Base-by-base conservation (phyloP, 2,797 vertebrate species). In the Argentina silus region DNA sequence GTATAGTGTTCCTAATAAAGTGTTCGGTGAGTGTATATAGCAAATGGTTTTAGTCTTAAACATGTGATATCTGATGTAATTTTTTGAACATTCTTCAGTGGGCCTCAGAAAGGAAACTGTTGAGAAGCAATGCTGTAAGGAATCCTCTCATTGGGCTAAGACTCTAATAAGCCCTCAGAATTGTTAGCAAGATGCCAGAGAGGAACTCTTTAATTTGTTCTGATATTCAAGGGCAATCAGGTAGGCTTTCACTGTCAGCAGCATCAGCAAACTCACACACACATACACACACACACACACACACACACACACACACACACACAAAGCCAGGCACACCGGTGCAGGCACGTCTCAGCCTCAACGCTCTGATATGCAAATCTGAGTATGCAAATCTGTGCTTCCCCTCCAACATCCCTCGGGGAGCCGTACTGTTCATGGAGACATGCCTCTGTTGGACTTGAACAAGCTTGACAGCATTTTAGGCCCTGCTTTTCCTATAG, bases 301-400 rank as follows among this genome's bases (percentile, higher is more conserved):
- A 11, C 57, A 17, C 70, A 43, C 70, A 19, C 59, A 14, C 59
- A 42, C 69, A 50, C 45, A 8, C 61, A 43, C 61, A 4, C 60
- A 4, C 60, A 42, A 60, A 63, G 36, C 11, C 10, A 5, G 82
- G 48, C 78, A 73, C 44, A 17, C 76, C 84, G 21, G 81, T 64
- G 73, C 77, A 77, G 74, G 73, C 77, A 72, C 2, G 63, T 55
- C 9, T 55, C 51, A 15, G 43, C 55, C 56, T 36, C 14, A 11
- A 27, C 45, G 53, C 81, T 78, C 6, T 0, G 84, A 43, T 92
- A 93, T 93, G 92, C 90, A 93, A 93, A 91, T 92, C 79, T 60
- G 70, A 60, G 27, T 80, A 85, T 85, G 84, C 78, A 88, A 86
- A 84, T 83, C 55, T n/a, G 9, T 11, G 50, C 65, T 15, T 62